These are phyloP conservation scores for Chlorodrepanis virens DNA, from an alignment of 2,113 vertebrate species.

Conservation along the genomic window DNA sequence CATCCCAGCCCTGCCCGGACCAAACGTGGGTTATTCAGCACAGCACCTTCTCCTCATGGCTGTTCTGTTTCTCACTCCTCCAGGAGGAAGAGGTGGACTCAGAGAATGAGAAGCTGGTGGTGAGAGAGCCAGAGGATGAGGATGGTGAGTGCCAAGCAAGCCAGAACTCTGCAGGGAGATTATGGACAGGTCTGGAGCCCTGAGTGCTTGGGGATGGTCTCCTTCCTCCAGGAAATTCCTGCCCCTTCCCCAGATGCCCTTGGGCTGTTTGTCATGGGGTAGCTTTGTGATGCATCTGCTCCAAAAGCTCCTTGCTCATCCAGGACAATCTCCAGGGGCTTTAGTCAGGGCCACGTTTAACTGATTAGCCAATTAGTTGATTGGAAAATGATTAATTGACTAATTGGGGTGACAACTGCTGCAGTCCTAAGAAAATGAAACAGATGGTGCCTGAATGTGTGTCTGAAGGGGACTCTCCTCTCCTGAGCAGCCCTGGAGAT, in stretches of 20 bases:
- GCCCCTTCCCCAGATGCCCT: background rate
- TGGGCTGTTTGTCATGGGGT: background rate
- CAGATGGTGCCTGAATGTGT: background rate
- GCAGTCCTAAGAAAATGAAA: background rate
- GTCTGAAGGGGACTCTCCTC: background rate
- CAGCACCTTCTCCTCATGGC: background rate
- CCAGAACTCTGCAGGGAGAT: background rate
- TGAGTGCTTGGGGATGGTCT: background rate
- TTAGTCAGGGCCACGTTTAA: slow-evolving; percentile 45
- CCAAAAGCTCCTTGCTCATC: background rate
- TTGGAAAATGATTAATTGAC: slow-evolving; percentile 57
- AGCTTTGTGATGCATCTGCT: background rate
- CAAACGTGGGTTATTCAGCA: rapidly evolving
- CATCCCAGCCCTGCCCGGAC: background rate
- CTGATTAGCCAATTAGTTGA: slow-evolving; percentile 57
- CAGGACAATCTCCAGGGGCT: slow-evolving; percentile 16
- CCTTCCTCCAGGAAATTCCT: background rate
- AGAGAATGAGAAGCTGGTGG: slow-evolving; percentile 61
- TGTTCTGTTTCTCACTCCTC: background rate
- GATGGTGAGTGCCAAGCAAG: slow-evolving; percentile 53
- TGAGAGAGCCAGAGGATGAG: slow-evolving; percentile 56
- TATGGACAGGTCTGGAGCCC: background rate
- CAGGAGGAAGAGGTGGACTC: slow-evolving; percentile 68
- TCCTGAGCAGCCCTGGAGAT: background rate
- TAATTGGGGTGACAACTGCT: slow-evolving; percentile 26